A percentile compares a stretch with the other conserved stretches of the same genome.
These are phyloP conservation scores for Drosophila pseudoobscura DNA, from an alignment of 1,140 invertebrate species.

Conservation along the genomic window DNA sequence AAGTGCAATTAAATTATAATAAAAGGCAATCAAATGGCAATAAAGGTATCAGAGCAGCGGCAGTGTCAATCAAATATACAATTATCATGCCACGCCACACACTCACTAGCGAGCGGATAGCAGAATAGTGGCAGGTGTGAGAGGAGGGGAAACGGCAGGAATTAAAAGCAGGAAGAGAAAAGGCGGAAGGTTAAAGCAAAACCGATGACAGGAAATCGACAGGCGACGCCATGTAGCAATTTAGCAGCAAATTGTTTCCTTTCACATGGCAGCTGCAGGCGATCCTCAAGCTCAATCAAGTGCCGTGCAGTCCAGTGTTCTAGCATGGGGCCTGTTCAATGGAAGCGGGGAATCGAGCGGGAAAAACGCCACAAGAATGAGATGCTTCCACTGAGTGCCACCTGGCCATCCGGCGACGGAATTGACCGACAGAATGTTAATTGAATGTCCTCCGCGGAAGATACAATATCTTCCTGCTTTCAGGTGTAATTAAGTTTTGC, in stretches of 20 bases:
- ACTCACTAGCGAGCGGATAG: neutral
- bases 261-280: conserved; percentile 65
- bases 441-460: too few species aligned
- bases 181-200: neutral
- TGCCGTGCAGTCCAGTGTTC: conserved; percentile 32
- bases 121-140: conserved; percentile 9
- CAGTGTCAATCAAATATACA: conserved; percentile 60
- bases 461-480: conserved; percentile 38
- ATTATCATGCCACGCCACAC: conserved; percentile 40
- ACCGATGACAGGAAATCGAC: conserved; percentile 68
- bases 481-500: conserved; percentile 61
- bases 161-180: neutral
- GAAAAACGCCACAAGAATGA: conserved; percentile 1
- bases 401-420: too few species aligned
- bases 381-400: neutral
- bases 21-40: conserved; percentile 51
- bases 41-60: conserved; percentile 19
- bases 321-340: neutral
- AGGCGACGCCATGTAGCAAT: conserved; percentile 64
- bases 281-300: conserved; percentile 49
- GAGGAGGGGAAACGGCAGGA: neutral
- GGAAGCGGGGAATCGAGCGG: neutral
- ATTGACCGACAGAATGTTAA: too few species aligned
- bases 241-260: conserved; percentile 74
- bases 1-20: conserved; percentile 23